Conservation (phyloP, 2,888 invertebrate genomes). For the Ditula angustiorana region DNA sequence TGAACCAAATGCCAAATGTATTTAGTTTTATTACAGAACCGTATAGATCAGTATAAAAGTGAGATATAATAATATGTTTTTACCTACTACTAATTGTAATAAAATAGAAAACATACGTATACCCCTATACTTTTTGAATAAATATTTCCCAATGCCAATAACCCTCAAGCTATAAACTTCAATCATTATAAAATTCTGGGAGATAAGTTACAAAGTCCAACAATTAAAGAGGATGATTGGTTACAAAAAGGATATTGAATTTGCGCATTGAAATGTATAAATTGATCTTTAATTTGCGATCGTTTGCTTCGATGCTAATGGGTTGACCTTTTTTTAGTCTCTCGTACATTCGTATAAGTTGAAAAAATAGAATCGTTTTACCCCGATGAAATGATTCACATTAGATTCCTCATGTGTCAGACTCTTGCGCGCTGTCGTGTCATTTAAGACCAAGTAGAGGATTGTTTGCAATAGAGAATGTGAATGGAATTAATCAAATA, state of each 20-base stretch:
- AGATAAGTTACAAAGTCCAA: conserved; percentile 24
- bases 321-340: conserved; percentile 12
- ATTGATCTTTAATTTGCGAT: conserved; percentile 32
- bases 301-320: conserved; percentile 25
- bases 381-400: neutral
- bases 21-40: too few species aligned
- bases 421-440: neutral
- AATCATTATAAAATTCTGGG: conserved; percentile 7
- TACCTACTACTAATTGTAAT: too few species aligned
- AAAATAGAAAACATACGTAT: neutral
- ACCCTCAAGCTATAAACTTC: neutral
- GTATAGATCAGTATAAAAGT: too few species aligned
- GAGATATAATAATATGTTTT: too few species aligned
- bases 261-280: conserved; percentile 24
- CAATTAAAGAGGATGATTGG: conserved; percentile 33
- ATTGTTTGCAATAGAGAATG: neutral
- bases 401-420: neutral
- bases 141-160: neutral
- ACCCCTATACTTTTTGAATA: neutral
- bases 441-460: neutral
- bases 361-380: neutral
- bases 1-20: too few species aligned
- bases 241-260: conserved; percentile 33
- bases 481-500: neutral
- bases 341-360: neutral